These are phyloP conservation scores for Anthrax anthrax DNA, from an alignment of 2,888 invertebrate genomes.

Conservation along the genomic window DNA sequence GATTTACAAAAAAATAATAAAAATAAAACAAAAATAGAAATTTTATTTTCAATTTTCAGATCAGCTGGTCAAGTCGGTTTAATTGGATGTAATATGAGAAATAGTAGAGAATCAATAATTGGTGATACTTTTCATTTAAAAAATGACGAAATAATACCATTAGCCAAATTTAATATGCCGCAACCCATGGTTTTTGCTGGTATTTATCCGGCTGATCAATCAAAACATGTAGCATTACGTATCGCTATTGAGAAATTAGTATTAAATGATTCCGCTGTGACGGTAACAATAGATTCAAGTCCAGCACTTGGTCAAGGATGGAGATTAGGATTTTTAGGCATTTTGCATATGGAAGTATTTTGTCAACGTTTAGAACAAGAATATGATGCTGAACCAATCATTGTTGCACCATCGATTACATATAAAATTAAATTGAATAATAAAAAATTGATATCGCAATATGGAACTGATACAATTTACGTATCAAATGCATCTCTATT, in stretches of 20 bases:
- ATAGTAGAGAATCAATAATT: slow-evolving; percentile 54
- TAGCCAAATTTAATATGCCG: slow-evolving; percentile 48
- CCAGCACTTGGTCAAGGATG: slow-evolving; percentile 80
- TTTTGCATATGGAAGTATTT: slow-evolving; percentile 80
- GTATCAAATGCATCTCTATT: slow-evolving; percentile 64
- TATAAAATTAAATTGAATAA: slow-evolving; percentile 62
- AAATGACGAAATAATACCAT: slow-evolving; percentile 32
- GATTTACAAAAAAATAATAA: too few relatives aligned
- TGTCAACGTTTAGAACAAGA: slow-evolving; percentile 74
- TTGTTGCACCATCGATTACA: slow-evolving; percentile 77
- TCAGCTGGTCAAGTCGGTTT: slow-evolving; percentile 89
- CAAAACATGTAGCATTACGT: slow-evolving; percentile 57
- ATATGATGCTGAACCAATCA: slow-evolving; percentile 62
- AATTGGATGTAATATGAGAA: slow-evolving; percentile 65
- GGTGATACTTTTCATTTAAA: slow-evolving; percentile 60
- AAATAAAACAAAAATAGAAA: too few relatives aligned
- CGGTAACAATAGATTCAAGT: slow-evolving; percentile 65
- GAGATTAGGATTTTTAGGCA: slow-evolving; percentile 74
- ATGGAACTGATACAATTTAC: slow-evolving; percentile 43
- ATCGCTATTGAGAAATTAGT: slow-evolving; percentile 78
- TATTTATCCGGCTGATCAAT: slow-evolving; percentile 75
- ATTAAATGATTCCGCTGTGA: slow-evolving; percentile 90
- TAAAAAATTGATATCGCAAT: slow-evolving; percentile 52
- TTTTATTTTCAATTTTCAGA: slow-evolving; percentile 29
- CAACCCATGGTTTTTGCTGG: slow-evolving; percentile 80